Evolutionary conservation across 2,113 vertebrate genomes (phyloP).

Genomic region (Kryptolebias marmoratus): DNA sequence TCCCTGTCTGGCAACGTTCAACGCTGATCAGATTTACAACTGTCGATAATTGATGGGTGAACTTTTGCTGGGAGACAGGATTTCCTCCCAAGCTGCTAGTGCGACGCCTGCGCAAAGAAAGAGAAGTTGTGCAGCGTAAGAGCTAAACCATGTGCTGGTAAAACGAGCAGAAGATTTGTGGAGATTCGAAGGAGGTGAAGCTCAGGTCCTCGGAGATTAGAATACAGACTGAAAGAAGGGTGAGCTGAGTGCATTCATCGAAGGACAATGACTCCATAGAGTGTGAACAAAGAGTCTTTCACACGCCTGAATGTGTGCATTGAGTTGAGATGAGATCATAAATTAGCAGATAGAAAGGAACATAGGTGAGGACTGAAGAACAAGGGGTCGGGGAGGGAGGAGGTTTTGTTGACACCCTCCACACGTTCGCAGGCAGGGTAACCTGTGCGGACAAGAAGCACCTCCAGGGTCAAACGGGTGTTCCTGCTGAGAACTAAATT

Average conservation of each 20-base stretch:
- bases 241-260: slow-evolving; percentile 19
- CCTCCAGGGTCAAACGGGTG: slow-evolving; percentile 54
- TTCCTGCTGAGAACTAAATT: slow-evolving; percentile 33
- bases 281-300: slow-evolving; percentile 70
- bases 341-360: slow-evolving; percentile 40
- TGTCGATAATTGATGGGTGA: slow-evolving; percentile 62
- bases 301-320: slow-evolving; percentile 54
- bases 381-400: slow-evolving; percentile 1
- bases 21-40: slow-evolving; percentile 66
- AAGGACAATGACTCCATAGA: slow-evolving; percentile 68
- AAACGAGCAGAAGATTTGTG: slow-evolving; percentile 53
- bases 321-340: slow-evolving; percentile 54
- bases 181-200: slow-evolving; percentile 69
- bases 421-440: slow-evolving; percentile 33
- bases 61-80: slow-evolving; percentile 56
- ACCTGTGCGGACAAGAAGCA: slow-evolving; percentile 61
- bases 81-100: slow-evolving; percentile 58
- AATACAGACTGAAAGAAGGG: slow-evolving; percentile 49
- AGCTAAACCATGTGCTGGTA: slow-evolving; percentile 60
- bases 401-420: slow-evolving; percentile 32
- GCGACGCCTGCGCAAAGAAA: slow-evolving; percentile 19
- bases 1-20: slow-evolving; percentile 40
- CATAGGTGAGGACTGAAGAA: slow-evolving; percentile 50
- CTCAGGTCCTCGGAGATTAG: slow-evolving; percentile 50
- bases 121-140: slow-evolving; percentile 12